Evolutionary conservation across 2,797 vertebrate genomes (phyloP).

Genomic region (Kryptolebias ocellatus): DNA sequence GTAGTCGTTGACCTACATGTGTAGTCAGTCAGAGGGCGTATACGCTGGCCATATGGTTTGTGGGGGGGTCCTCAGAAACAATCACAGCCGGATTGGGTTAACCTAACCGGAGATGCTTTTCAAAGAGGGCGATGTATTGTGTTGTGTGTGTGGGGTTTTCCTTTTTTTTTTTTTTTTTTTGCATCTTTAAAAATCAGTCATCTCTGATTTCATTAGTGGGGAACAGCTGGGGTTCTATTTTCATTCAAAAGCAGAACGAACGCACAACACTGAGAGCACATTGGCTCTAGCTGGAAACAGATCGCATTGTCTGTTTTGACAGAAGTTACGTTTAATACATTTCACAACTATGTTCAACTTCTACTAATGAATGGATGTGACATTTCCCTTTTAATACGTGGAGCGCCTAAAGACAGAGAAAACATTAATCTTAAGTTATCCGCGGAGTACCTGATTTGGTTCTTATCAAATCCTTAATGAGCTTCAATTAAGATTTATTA

Average conservation of each 20-base stretch:
- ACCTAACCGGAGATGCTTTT: constrained; percentile 67
- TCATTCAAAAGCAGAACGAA: constrained; percentile 1
- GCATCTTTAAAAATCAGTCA: constrained; percentile 39
- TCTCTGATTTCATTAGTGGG: constrained; percentile 49
- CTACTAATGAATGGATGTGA: constrained; percentile 32
- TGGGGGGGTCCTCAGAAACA: constrained; percentile 64
- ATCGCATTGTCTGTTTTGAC: constrained; percentile 6
- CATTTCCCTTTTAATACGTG: constrained; percentile 40
- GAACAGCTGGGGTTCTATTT: constrained; percentile 30
- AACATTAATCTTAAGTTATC: constrained; percentile 82
- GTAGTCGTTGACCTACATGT: constrained; percentile 74
- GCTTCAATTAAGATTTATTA: constrained; percentile 89
- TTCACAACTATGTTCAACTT: constrained; percentile 4
- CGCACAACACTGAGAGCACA: background rate
- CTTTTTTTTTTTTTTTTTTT: constrained; percentile 18
- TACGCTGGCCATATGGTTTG: constrained; percentile 72
- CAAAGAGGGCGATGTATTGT: constrained; percentile 47
- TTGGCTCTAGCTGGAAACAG: background rate
- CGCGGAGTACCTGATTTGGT: constrained; percentile 83
- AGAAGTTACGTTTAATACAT: background rate
- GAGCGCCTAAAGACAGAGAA: constrained; percentile 50
- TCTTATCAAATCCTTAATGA: constrained; percentile 87
- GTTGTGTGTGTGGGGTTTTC: background rate
- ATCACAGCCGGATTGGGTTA: constrained; percentile 72
- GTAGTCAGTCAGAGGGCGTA: constrained; percentile 47